Conservation (phyloP, 2,888 invertebrate species). For the Rhingia rostrata region DNA sequence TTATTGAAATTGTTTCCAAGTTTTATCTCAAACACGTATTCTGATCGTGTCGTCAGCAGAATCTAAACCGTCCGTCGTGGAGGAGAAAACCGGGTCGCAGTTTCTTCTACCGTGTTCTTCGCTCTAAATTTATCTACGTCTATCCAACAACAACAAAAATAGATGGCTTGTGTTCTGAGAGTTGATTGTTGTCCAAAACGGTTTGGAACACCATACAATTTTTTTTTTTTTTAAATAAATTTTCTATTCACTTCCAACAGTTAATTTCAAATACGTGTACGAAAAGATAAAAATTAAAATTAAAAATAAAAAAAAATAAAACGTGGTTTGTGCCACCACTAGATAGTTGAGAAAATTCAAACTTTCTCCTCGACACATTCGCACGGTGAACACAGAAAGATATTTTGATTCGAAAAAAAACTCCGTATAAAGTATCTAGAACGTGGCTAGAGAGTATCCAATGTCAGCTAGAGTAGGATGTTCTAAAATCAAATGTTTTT, state of each 20-base stretch:
- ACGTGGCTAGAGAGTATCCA: conserved; percentile 35
- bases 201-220: conserved; percentile 11
- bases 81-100: conserved; percentile 73
- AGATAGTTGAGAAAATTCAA: conserved; percentile 22
- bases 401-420: conserved; percentile 36
- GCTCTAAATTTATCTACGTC: conserved; percentile 43
- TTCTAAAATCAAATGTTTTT: conserved; percentile 9
- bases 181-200: conserved; percentile 51
- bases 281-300: not conserved
- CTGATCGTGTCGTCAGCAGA: conserved; percentile 56
- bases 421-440: not conserved
- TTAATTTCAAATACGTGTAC: not conserved
- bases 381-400: conserved; percentile 1
- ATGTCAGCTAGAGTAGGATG: conserved; percentile 46
- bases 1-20: conserved; percentile 9
- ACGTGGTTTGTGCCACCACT: conserved; percentile 35
- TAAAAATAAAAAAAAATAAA: conserved; percentile 7
- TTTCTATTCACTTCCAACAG: conserved; percentile 20
- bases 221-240: not conserved
- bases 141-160: conserved; percentile 12
- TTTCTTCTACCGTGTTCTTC: conserved; percentile 53
- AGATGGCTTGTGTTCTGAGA: conserved; percentile 46
- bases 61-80: conserved; percentile 30
- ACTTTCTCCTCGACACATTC: conserved; percentile 63
- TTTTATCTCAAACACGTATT: conserved; percentile 25